Percentiles rank a stretch among this genome's conserved stretches.
Conservation (phyloP, 2,797 vertebrate genomes). For the Galago senegalensis region DNA sequence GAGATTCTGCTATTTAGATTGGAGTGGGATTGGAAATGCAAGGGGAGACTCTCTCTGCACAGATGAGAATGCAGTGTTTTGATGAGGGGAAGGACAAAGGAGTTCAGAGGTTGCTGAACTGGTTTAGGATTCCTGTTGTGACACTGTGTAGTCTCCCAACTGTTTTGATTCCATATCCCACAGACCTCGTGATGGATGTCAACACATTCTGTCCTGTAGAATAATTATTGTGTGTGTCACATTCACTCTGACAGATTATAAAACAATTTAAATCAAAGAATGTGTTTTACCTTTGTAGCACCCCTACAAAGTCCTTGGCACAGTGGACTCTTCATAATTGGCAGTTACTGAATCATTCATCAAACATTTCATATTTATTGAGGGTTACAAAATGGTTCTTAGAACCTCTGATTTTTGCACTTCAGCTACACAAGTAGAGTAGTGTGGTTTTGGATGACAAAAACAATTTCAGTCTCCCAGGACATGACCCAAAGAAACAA, state of each 20-base stretch:
- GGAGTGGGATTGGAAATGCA: background rate
- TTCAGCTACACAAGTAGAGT: background rate
- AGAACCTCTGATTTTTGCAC: conserved; percentile 47
- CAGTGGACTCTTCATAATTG: background rate
- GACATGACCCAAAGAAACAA: conserved; percentile 71
- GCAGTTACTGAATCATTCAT: conserved; percentile 30
- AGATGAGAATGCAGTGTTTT: background rate
- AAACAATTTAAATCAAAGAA: background rate
- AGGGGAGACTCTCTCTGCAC: background rate
- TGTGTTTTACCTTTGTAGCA: background rate
- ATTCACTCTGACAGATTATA: background rate
- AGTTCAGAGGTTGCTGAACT: background rate
- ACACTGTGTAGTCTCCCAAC: background rate
- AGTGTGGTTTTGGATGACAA: conserved; percentile 25
- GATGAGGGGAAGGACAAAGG: background rate
- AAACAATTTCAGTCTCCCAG: conserved; percentile 62
- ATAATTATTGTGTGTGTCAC: background rate
- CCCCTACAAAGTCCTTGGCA: background rate
- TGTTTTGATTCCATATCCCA: background rate
- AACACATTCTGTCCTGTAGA: background rate
- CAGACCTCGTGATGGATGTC: background rate
- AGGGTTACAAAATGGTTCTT: conserved; percentile 16
- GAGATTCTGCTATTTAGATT: background rate
- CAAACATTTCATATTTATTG: conserved; percentile 67
- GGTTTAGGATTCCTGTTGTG: background rate